Evolutionary conservation across 1,140 invertebrate genomes (phyloP).

Genomic region (Lysiphlebus fabarum): DNA sequence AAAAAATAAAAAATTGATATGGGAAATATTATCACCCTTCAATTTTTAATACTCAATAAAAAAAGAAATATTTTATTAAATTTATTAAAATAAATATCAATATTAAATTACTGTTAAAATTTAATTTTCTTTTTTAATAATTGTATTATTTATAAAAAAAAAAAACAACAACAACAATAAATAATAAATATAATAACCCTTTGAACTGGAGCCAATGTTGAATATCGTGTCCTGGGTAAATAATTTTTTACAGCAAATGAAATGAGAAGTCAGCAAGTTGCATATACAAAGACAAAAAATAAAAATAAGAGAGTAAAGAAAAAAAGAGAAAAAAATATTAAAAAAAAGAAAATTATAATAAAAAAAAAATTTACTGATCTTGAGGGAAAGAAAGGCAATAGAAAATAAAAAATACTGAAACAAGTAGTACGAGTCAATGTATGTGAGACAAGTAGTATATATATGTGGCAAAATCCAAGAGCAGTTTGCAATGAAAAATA

Average conservation of each 20-base stretch:
- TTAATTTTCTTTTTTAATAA: too few relatives aligned
- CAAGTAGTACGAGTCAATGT: too few relatives aligned
- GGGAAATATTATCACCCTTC: too few relatives aligned
- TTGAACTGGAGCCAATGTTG: constrained; percentile 33
- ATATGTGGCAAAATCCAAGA: constrained; percentile 24
- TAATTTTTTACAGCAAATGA: constrained; percentile 6
- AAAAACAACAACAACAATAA: neutral
- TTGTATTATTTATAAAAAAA: neutral
- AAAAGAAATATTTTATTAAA: neutral
- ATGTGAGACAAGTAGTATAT: constrained; percentile 18
- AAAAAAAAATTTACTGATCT: constrained; percentile 25
- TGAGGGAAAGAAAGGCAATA: constrained; percentile 25
- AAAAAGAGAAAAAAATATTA: constrained; percentile 31
- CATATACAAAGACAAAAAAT: neutral
- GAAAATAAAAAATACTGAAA: constrained; percentile 3
- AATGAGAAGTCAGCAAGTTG: too few relatives aligned
- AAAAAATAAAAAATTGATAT: too few relatives aligned
- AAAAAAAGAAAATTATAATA: constrained; percentile 30
- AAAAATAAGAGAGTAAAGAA: constrained; percentile 12
- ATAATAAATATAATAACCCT: constrained; percentile 19
- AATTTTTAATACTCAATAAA: too few relatives aligned
- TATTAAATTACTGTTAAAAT: too few relatives aligned
- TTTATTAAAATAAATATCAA: neutral
- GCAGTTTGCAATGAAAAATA: constrained; percentile 26
- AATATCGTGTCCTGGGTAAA: constrained; percentile 31